A percentile compares a stretch with the other conserved stretches of the same genome.
Evolutionary conservation across 2,888 invertebrate species (phyloP).

Genomic region (Tinea semifulvella): DNA sequence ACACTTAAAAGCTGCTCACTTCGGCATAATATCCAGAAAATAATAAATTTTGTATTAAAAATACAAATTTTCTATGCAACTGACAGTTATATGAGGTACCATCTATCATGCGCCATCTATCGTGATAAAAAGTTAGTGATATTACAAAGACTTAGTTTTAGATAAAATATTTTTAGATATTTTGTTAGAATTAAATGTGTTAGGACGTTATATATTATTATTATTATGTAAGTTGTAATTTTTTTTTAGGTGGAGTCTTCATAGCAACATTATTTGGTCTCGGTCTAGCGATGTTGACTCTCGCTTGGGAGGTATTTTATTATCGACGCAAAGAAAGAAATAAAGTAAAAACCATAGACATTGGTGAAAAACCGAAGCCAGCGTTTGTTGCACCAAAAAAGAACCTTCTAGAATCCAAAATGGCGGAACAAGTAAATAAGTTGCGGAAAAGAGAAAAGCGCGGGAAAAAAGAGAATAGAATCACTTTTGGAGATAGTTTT

Average conservation of each 20-base stretch:
- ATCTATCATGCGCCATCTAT: no score
- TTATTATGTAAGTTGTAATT: no score
- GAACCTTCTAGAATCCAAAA: slow-evolving; percentile 23
- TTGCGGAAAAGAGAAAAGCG: slow-evolving; percentile 24
- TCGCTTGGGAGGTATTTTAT: slow-evolving; percentile 83
- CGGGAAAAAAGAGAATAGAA: slow-evolving; percentile 28
- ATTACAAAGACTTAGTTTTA: no score
- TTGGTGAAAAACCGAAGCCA: slow-evolving; percentile 24
- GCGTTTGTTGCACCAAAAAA: slow-evolving; percentile 26
- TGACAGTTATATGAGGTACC: no score
- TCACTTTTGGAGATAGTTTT: slow-evolving; percentile 57
- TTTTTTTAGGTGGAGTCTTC: slow-evolving; percentile 80
- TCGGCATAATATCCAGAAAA: no score
- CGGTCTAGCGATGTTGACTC: slow-evolving; percentile 83
- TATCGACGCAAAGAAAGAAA: slow-evolving; percentile 69
- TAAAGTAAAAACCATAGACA: slow-evolving; percentile 30
- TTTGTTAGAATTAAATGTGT: no score
- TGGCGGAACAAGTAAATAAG: slow-evolving; percentile 26
- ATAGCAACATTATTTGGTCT: slow-evolving; percentile 89
- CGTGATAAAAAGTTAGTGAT: no score
- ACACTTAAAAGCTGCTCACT: no score
- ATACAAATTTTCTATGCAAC: no score
- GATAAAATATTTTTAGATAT: no score
- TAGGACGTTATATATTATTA: no score
- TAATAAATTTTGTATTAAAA: no score